Evolutionary conservation across 2,888 invertebrate genomes (phyloP), one percentile per base, ranked within the genome.

Genomic region (Cryptus viduatorius): DNA sequence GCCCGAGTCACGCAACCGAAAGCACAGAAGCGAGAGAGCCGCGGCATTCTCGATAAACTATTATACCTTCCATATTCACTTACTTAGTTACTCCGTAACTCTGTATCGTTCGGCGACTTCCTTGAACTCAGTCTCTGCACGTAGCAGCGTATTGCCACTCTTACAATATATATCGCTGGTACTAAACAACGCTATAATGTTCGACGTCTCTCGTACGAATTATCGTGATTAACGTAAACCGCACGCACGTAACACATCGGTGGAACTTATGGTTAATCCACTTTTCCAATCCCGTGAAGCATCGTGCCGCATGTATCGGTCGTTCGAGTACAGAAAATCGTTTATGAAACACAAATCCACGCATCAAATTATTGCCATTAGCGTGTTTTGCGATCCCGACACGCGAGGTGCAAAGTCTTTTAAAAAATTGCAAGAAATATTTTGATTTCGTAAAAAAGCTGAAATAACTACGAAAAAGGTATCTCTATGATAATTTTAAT

Each of bases 1-100:
- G 79, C 69, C 59, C 67, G 61, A 61, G 81, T 67, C 84, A 77
- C 81, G 79, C 79, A 82, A 82, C 67, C 68, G 65, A 73, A 79
- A 42, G 46, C 50, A 65, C 73, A 72, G 76, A 68, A 78, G 59
- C 75, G 61, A 56, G 48, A 14, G 29, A 50, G 24, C 46, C 68
- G 12, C 48, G 46, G 50, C 42, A 76, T 67, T 76, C 29, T 14
- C 53, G 65, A 53, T 67, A 10, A 10, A 0, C 29, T 14, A 8
- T 42, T 19, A 24, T 71, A 59, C n/a, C 31, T 29, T 50, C 24
- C 67, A 67, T 53, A 53, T 68, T 29, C 19, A 46, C 67, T 65
- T 37, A 61, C 48, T 37, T 37, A 8, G 5, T 37, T 37, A 8
- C 37, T 37, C 5, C 37, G 37, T 8, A n/a, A 53, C 50, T 29